Base-by-base conservation (phyloP, 2,113 vertebrate genomes). In the Alethe diademata region DNA sequence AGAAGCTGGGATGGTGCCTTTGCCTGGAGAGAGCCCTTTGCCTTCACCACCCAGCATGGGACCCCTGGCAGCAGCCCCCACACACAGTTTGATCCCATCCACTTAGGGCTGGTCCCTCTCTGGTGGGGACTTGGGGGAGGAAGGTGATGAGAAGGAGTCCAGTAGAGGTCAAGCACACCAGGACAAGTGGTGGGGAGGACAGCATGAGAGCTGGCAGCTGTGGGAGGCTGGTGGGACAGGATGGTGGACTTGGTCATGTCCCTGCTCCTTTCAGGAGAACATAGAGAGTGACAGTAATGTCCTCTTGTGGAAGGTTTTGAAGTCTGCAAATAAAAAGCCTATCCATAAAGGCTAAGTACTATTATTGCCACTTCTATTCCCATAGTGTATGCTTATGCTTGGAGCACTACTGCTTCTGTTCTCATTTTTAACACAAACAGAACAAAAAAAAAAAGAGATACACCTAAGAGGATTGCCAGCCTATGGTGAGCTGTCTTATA, bases 151-250 rank as follows among this genome's bases (percentile, higher is more conserved):
- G 53, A 45, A 43, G 33, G 70, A 82, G 5, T 26, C 20, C 38
- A 71, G 40, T 0, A 2, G 42, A 73, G 19, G 14, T 43, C 19
- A 29, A 22, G 17, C 14, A 50, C 25, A 28, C 9, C 28, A 57
- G 31, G 12, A 36, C n/a, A 54, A 53, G 47, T 8, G 22, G 45
- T 13, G 33, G 8, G 19, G 28, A 86, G 24, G 23, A 38, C 31
- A 45, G 10, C 0, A 2, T 3, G 40, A 54, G 38, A 57, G 16
- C n/a, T 72, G 62, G 31, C 33, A 66, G 51, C 28, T 0, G 0
- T 48, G 31, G 25, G 64, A 80, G 33, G 4, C 26, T 64, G 72
- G 56, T 42, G 36, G 65, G 56, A 56, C 0, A 1, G 19, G 17
- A 31, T 51, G 17, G 24, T 45, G 29, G 43, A 8, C 19, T 60